Percentiles rank a stretch among this genome's conserved stretches.
Evolutionary conservation across 1,140 invertebrate genomes (phyloP).

Genomic region (Calosoma granatense): DNA sequence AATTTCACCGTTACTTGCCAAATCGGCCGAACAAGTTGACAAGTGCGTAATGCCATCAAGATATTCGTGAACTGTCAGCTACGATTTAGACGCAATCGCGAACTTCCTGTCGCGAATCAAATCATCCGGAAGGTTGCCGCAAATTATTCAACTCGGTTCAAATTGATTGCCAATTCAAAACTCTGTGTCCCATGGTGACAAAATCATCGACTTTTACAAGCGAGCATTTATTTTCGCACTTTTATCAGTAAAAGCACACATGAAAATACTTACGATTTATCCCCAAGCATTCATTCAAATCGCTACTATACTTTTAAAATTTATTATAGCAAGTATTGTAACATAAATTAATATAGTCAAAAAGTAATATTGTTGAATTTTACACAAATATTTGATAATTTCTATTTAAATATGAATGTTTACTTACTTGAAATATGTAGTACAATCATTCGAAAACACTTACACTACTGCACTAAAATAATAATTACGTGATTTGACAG

Average conservation of each 20-base stretch:
- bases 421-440: background rate
- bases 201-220: background rate
- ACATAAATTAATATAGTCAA: background rate
- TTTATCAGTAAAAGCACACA: too few relatives aligned
- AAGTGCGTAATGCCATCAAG: background rate
- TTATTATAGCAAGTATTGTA: background rate
- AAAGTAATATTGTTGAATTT: too few relatives aligned
- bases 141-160: conserved; percentile 8
- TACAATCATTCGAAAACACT: background rate
- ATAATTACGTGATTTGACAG: too few relatives aligned
- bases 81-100: conserved; percentile 1
- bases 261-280: background rate
- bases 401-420: too few relatives aligned
- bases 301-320: background rate
- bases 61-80: background rate
- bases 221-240: background rate
- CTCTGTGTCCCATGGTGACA: background rate
- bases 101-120: conserved; percentile 7
- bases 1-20: too few relatives aligned
- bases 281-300: background rate
- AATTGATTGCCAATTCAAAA: conserved; percentile 2
- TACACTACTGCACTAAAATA: too few relatives aligned
- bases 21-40: conserved; percentile 4
- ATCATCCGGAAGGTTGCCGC: conserved; percentile 7
- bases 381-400: too few relatives aligned